Base-by-base conservation (phyloP, 2,888 invertebrate genomes). In the Nudaria mundana region DNA sequence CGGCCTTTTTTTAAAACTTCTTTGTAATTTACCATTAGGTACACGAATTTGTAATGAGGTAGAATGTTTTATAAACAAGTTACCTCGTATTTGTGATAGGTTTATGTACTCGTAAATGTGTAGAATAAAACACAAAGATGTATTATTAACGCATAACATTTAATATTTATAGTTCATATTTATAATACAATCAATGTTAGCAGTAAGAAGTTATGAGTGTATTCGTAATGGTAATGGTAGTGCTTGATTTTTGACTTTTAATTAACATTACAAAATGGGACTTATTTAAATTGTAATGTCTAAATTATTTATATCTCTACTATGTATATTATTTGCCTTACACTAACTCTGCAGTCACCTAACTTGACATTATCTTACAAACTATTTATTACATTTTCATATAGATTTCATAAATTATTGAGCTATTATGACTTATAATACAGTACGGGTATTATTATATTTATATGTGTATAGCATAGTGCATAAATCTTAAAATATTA, bases 121-220 rank as follows among this genome's bases (percentile, higher is more conserved):
- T 24, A 44, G 39, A 85, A 81, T 78, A 57, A 86, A 84, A 84
- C 75, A 40, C 70, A 40, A 12, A 18, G 36, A 30, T 74, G 72
- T 91, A 91, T 91, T 91, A 91, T 91, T 92, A 92, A 92, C 92
- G 92, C 92, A 91, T 92, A 92, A 92, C 92, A 92, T 92, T 90
- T 89, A 90, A 88, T 90, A 87, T 87, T 90, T 87, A 89, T 90
- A 89, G 83, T 88, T 89, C 81, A 89, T 87, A 82, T 88, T 84
- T 89, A 89, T 89, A 84, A 81, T 89, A 90, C 89, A 89, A 85
- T 83, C 83, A 88, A 83, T 89, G 82, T 85, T 89, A 89, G 87
- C 87, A 70, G 72, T 86, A 80, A 87, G 87, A 87, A 86, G 76
- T 82, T 76, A 85, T 86, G 83, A 83, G 86, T 88, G 88, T 85